phyloP scores from a whole-genome alignment of 1,140 invertebrate genomes.

The Dysdera silvatica region DNA sequence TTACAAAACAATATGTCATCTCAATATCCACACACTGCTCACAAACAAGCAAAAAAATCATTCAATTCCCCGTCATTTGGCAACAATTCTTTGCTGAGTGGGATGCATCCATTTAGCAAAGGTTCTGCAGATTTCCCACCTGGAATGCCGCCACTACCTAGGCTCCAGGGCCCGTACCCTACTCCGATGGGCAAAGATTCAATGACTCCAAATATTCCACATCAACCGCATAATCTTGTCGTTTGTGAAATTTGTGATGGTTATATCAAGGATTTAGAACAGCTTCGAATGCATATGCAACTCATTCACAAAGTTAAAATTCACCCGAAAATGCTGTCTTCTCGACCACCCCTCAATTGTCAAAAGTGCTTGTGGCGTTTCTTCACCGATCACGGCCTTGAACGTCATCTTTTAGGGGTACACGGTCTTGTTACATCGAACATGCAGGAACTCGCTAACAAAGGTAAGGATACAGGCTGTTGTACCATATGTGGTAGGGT shows the following conservation, averaged over 20 bases:
- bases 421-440: constrained; percentile 89
- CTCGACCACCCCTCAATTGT: constrained; percentile 85
- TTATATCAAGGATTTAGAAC: constrained; percentile 88
- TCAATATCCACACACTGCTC: too few relatives aligned
- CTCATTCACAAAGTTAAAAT: constrained; percentile 93
- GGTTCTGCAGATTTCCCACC: too few relatives aligned
- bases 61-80: too few relatives aligned
- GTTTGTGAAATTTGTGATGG: constrained; percentile 93
- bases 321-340: constrained; percentile 92
- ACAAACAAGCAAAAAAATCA: too few relatives aligned
- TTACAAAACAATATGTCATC: too few relatives aligned
- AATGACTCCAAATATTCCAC: constrained; percentile 61
- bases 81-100: too few relatives aligned
- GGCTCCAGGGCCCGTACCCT: constrained; percentile 19
- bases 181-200: constrained; percentile 4
- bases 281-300: constrained; percentile 87
- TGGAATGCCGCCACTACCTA: constrained; percentile 17
- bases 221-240: constrained; percentile 88
- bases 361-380: constrained; percentile 89
- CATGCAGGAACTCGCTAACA: constrained; percentile 91
- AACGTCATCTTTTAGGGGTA: constrained; percentile 82
- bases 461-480: constrained; percentile 82
- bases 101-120: too few relatives aligned
- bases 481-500: constrained; percentile 89
- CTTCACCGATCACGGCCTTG: constrained; percentile 77